Base-by-base conservation (phyloP, 23 tunicate species). In the Halocynthia aurantium region DNA sequence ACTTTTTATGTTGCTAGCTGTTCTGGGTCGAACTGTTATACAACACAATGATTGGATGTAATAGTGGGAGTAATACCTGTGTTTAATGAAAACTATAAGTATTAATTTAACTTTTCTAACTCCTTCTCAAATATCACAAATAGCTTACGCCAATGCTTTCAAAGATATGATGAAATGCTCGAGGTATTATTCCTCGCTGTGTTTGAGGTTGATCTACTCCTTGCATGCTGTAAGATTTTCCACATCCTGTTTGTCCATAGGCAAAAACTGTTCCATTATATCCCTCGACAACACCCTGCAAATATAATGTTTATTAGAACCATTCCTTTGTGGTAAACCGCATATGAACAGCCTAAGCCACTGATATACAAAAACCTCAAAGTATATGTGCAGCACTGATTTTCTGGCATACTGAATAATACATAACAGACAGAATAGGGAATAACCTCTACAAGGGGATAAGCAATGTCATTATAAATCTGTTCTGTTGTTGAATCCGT, bases 201-300 rank as follows among this genome's bases (percentile, higher is more conserved):
- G 88, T 68, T 10, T 76, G 60, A 12, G 96, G 96, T 67, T 76
- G 76, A 22, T 96, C 89, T 64, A 96, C 64, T 53, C 96, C 99
- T 83, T 96, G 99, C 99, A 96, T 96, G 73, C 85, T 88, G 77
- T 85, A 96, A 7, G 99, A 96, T 68, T 96, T 96, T 17, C 99
- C 99, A 73, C 99, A 96, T 44, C 99, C 99, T 5, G 99, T 96
- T 63, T 96, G 99, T 49, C 99, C 99, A 52, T 96, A 96, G 6
- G 99, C 99, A 64, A 96, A 96, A 72, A 96, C 96, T 19, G 99
- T 96, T 10, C 99, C 99, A 75, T 96, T 96, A 77, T 96, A 96
- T 15, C 99, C 99, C 71, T 96, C 99, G 15, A 96, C 96, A n/a
- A 96, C 99, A 53, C 99, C 99, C 91, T 92, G 86, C n/a, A 50